Evolutionary conservation across 1,140 invertebrate species (phyloP).

Genomic region (Vollenhovia emeryi): DNA sequence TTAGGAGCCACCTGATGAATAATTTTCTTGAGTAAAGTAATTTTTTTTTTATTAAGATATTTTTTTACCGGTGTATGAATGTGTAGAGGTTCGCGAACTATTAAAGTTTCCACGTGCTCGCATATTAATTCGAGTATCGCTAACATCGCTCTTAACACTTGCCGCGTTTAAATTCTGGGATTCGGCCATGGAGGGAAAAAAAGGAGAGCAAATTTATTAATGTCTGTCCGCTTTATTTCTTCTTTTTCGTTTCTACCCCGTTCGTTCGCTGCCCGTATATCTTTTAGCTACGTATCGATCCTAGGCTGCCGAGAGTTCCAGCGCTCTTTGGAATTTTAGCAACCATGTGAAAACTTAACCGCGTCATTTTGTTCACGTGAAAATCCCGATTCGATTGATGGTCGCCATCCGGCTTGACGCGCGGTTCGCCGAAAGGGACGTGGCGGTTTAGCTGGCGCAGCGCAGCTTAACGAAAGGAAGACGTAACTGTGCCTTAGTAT

Average conservation of each 20-base stretch:
- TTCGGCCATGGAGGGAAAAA: not conserved
- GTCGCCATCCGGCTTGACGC: not conserved
- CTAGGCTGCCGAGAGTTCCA: not conserved
- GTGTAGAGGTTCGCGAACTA: not conserved
- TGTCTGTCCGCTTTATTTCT: not conserved
- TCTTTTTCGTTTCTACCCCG: not conserved
- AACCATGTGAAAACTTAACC: not conserved
- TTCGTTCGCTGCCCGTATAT: not conserved
- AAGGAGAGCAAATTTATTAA: constrained; percentile 5
- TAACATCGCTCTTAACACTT: not conserved
- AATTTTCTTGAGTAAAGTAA: too few relatives aligned
- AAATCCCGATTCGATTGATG: constrained; percentile 2
- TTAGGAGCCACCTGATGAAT: too few relatives aligned
- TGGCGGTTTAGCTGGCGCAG: not conserved
- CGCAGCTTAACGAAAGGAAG: constrained; percentile 19
- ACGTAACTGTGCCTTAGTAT: constrained; percentile 42
- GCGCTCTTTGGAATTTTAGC: not conserved
- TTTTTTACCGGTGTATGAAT: too few relatives aligned
- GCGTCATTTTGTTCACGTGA: not conserved
- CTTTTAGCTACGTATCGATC: not conserved
- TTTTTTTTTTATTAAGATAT: too few relatives aligned
- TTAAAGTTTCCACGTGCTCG: not conserved
- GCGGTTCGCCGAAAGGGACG: not conserved
- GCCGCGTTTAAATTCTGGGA: not conserved
- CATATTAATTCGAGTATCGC: not conserved